Evolutionary conservation across 1,140 invertebrate genomes (phyloP).

Genomic region (Calliphora vicina): DNA sequence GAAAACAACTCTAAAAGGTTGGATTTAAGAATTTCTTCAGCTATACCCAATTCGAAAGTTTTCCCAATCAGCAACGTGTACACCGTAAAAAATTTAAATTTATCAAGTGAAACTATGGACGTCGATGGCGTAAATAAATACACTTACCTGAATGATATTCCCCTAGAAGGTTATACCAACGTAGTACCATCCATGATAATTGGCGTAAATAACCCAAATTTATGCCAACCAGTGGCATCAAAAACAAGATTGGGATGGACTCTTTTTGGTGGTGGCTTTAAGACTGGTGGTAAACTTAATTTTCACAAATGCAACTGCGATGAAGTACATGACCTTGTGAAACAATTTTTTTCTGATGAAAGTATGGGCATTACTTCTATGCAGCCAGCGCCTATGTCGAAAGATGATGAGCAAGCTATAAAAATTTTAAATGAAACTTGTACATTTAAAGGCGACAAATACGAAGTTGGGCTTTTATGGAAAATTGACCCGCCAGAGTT

Average conservation of each 20-base stretch:
- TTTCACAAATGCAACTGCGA: neutral
- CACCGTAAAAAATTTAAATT: conserved; percentile 22
- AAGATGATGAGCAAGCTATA: neutral
- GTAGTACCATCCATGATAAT: neutral
- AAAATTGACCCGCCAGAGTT: neutral
- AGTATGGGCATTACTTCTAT: neutral
- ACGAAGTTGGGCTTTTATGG: conserved; percentile 9
- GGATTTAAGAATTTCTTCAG: neutral
- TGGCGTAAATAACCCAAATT: too few species aligned
- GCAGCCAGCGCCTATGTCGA: neutral
- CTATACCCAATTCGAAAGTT: neutral
- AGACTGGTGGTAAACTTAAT: neutral
- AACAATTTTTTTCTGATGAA: neutral
- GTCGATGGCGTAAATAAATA: neutral
- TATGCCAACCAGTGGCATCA: neutral
- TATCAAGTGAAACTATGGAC: neutral
- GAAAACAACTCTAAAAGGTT: neutral
- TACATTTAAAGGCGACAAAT: neutral
- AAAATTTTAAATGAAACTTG: neutral
- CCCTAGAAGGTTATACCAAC: neutral
- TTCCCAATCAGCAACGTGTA: conserved; percentile 1
- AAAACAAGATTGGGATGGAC: neutral
- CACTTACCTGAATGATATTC: conserved; percentile 1
- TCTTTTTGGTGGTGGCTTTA: neutral
- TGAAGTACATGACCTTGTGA: neutral